A percentile compares a stretch with the other conserved stretches of the same genome.
These are phyloP conservation scores for Hymenopus coronatus DNA, from an alignment of 2,888 invertebrate species.

Conservation along the genomic window DNA sequence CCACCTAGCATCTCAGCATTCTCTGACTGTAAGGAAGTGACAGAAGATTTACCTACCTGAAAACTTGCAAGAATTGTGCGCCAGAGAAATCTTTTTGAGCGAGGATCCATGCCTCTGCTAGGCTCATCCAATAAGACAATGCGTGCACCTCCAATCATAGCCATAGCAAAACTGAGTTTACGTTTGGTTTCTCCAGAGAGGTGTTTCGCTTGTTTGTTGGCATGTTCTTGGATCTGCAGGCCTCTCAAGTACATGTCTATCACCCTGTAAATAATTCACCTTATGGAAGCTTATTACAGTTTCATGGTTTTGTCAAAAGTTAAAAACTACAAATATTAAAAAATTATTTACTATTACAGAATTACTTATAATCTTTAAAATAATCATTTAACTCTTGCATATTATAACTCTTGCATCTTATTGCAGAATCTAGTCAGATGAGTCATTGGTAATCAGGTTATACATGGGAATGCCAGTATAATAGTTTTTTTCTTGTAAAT, in stretches of 20 bases:
- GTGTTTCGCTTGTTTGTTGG: slow-evolving; percentile 71
- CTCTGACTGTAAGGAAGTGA: no score
- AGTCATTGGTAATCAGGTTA: no score
- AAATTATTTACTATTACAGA: no score
- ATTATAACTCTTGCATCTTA: no score
- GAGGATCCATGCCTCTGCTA: slow-evolving; percentile 83
- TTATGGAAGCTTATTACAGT: background rate
- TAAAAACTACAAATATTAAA: no score
- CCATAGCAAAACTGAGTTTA: slow-evolving; percentile 80
- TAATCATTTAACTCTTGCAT: no score
- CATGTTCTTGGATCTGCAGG: slow-evolving; percentile 77
- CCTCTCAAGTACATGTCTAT: slow-evolving; percentile 70
- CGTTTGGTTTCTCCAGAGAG: slow-evolving; percentile 83
- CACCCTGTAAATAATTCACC: slow-evolving; percentile 54
- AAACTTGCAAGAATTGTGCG: slow-evolving; percentile 76
- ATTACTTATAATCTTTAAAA: no score
- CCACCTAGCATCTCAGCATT: no score
- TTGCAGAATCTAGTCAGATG: no score
- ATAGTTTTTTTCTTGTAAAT: no score
- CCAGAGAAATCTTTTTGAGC: slow-evolving; percentile 78
- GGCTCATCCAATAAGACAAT: slow-evolving; percentile 83
- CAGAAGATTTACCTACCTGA: slow-evolving; percentile 51
- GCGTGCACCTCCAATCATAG: slow-evolving; percentile 77
- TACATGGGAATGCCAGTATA: no score
- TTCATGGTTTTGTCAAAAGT: no score